Base-by-base conservation (phyloP, 2,888 invertebrate species). In the Ophioninae sp. region DNA sequence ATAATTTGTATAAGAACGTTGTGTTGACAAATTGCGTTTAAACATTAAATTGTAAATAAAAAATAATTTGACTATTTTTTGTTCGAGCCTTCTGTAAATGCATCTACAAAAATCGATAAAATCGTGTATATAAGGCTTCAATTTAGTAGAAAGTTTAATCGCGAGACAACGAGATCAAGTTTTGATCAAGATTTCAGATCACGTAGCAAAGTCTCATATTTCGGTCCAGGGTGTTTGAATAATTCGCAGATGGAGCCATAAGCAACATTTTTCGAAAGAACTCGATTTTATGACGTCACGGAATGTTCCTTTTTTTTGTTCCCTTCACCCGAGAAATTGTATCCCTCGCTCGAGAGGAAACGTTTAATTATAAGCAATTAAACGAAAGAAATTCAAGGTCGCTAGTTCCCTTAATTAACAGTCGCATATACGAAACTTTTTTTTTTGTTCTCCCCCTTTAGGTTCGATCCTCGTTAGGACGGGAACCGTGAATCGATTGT, bases 341-440 rank as follows among this genome's bases (percentile, higher is more conserved):
- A 61, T 20, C n/a, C 57, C 64, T 7, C 41, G 78, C 6, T 61
- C 20, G 70, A n/a, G 8, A 20, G 72, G 67, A 61, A 39, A 50
- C 41, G 21, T 21, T 57, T 75, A 61, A 79, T 82, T 82, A 75
- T 72, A 75, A 75, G 75, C 61, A 70, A 79, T 79, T 44, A 50
- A 50, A 7, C 62, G 70, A 7, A 30, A 75, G 17, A 37, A 7
- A 37, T 57, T 57, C 74, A 10, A 67, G 59, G n/a, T 39, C 50
- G 44, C 67, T 69, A 30, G 57, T 23, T 69, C 64, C 39, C 75
- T 69, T 50, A 82, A 79, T 79, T 62, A 78, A 41, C 56, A 7
- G 56, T 37, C 7, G 44, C 64, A 62, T 37, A 44, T 30, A 64
- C 56, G 68, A 78, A 21, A 57, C 23, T 57, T 68, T 23, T 56